Evolutionary conservation across 2,113 vertebrate genomes (phyloP).

Genomic region (Zingel zingel): DNA sequence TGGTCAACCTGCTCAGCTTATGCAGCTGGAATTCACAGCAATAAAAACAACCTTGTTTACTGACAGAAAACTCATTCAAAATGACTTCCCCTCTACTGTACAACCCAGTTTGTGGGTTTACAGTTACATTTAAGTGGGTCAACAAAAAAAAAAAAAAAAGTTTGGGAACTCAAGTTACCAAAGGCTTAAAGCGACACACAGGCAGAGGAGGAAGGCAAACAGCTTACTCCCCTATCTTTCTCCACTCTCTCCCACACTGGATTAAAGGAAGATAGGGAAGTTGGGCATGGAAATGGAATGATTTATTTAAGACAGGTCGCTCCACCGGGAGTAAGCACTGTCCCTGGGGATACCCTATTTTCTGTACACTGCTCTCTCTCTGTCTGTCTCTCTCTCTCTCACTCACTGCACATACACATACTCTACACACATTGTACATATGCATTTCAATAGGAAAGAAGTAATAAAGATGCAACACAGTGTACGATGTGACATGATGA

Average conservation of each 20-base stretch:
- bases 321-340: conserved; percentile 69
- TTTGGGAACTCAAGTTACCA: conserved; percentile 76
- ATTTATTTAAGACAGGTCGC: conserved; percentile 83
- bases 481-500: conserved; percentile 51
- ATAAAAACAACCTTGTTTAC: conserved; percentile 51
- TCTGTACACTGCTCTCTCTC: conserved; percentile 53
- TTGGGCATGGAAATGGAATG: conserved; percentile 79
- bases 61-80: conserved; percentile 11
- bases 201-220: conserved; percentile 77
- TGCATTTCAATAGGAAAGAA: conserved; percentile 44
- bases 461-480: conserved; percentile 51
- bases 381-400: conserved; percentile 4
- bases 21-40: not conserved
- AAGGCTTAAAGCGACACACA: conserved; percentile 79
- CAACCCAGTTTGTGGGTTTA: conserved; percentile 71
- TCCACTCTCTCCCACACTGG: conserved; percentile 78
- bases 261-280: conserved; percentile 78
- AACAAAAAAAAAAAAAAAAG: conserved; percentile 64
- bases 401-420: conserved; percentile 15
- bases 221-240: conserved; percentile 78
- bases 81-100: conserved; percentile 53
- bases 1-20: not conserved
- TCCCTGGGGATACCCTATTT: conserved; percentile 74
- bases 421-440: conserved; percentile 41
- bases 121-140: conserved; percentile 79